Evolutionary conservation across 2,888 invertebrate species (phyloP).

Genomic region (Plagodis dolabraria): DNA sequence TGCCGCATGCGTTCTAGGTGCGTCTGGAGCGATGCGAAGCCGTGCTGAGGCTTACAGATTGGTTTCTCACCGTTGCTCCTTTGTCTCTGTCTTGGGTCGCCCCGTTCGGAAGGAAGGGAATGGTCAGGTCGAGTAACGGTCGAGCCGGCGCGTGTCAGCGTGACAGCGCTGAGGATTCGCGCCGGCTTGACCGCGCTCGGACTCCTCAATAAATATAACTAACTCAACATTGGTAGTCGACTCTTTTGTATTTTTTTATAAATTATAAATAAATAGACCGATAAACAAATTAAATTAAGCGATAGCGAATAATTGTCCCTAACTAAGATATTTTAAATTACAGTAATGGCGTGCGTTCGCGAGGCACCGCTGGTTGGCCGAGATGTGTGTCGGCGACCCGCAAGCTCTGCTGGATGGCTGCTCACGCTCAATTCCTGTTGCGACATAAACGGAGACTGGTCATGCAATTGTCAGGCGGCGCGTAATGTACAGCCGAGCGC

Average conservation of each 20-base stretch:
- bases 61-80: constrained; percentile 83
- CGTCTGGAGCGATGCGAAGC: constrained; percentile 79
- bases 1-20: constrained; percentile 76
- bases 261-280: constrained; percentile 77
- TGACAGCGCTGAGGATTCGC: constrained; percentile 47
- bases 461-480: constrained; percentile 84
- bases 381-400: constrained; percentile 78
- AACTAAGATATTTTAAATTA: constrained; percentile 82
- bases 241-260: constrained; percentile 79
- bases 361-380: constrained; percentile 79
- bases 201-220: constrained; percentile 56
- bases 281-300: constrained; percentile 84
- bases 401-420: constrained; percentile 76
- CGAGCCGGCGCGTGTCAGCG: constrained; percentile 59
- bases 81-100: constrained; percentile 65
- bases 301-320: constrained; percentile 83
- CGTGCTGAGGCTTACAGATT: constrained; percentile 80
- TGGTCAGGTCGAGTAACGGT: constrained; percentile 59
- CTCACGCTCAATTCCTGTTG: constrained; percentile 82
- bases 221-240: constrained; percentile 78
- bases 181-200: constrained; percentile 65
- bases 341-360: constrained; percentile 75
- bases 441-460: constrained; percentile 85
- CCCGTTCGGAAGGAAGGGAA: constrained; percentile 67
- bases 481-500: constrained; percentile 83